These are phyloP conservation scores for Zoanthus gigantus DNA, from an alignment of 92 coral and sea anemone species.

Conservation along the genomic window DNA sequence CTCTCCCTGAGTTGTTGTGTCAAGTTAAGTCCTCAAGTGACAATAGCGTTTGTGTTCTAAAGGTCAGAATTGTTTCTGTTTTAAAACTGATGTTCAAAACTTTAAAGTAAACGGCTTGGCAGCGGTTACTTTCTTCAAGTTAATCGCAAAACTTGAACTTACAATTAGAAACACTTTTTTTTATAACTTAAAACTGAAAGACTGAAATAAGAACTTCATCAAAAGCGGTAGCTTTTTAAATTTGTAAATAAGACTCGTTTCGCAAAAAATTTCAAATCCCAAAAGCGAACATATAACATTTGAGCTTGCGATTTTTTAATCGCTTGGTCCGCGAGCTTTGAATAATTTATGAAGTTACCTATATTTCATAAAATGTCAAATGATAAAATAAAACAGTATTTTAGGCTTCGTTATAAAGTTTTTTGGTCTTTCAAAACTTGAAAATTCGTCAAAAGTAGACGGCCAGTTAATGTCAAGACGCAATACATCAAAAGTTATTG, in stretches of 20 bases:
- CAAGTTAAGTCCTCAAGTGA: slow-evolving; percentile 22
- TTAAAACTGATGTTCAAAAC: neutral
- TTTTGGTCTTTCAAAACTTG: neutral
- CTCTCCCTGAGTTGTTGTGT: slow-evolving; percentile 22
- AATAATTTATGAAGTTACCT: slow-evolving; percentile 41
- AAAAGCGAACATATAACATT: neutral
- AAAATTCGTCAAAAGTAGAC: neutral
- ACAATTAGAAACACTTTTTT: neutral
- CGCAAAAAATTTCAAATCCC: too few relatives aligned
- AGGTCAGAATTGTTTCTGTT: slow-evolving; percentile 20
- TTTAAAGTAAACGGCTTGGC: neutral
- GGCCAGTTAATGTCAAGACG: neutral
- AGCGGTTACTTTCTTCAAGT: neutral
- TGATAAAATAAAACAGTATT: slow-evolving; percentile 15
- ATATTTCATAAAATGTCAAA: slow-evolving; percentile 37
- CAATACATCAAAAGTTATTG: neutral
- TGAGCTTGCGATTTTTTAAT: neutral
- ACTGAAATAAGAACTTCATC: neutral
- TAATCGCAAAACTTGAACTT: too few relatives aligned
- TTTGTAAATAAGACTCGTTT: neutral
- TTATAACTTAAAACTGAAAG: neutral
- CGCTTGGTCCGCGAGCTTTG: slow-evolving; percentile 2
- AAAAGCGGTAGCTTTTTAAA: neutral
- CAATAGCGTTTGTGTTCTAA: neutral
- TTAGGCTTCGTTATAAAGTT: slow-evolving; percentile 1